phyloP scores from a whole-genome alignment of 2,113 vertebrate genomes.

The Sander lucioperca region DNA sequence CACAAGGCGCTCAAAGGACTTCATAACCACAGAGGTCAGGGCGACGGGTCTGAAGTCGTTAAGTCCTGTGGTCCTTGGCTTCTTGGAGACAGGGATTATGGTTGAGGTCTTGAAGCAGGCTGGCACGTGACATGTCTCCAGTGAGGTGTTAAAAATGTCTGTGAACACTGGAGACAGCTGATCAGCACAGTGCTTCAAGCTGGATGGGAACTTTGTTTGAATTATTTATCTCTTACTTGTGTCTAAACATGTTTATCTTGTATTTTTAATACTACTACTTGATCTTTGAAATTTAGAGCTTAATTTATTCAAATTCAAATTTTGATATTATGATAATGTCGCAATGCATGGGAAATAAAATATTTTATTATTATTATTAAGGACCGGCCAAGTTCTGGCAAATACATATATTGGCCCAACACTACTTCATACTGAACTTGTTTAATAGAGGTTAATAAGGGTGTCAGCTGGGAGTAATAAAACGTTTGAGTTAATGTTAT shows the following conservation, averaged over 20 bases:
- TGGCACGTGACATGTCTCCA: too few relatives aligned
- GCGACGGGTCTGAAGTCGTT: too few relatives aligned
- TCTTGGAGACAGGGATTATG: too few relatives aligned
- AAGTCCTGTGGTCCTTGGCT: too few relatives aligned
- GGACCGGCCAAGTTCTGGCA: neutral
- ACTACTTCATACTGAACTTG: neutral
- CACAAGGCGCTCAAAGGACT: too few relatives aligned
- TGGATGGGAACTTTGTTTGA: neutral
- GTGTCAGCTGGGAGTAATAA: slow-evolving; percentile 20
- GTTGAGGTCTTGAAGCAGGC: too few relatives aligned
- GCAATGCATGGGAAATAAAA: neutral
- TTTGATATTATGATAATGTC: neutral
- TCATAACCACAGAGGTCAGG: too few relatives aligned
- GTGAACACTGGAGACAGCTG: too few relatives aligned
- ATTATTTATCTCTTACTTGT: neutral
- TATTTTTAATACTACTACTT: too few relatives aligned
- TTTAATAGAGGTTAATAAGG: slow-evolving; percentile 27
- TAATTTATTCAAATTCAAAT: neutral
- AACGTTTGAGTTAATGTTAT: slow-evolving; percentile 17
- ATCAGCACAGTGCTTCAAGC: too few relatives aligned
- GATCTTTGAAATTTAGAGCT: neutral
- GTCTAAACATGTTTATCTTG: too few relatives aligned
- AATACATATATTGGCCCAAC: neutral
- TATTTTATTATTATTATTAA: neutral
- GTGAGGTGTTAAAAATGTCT: too few relatives aligned